Evolutionary conservation across 2,797 vertebrate genomes (phyloP), one percentile per base, ranked within the genome.

Genomic region (Limosa lapponica): DNA sequence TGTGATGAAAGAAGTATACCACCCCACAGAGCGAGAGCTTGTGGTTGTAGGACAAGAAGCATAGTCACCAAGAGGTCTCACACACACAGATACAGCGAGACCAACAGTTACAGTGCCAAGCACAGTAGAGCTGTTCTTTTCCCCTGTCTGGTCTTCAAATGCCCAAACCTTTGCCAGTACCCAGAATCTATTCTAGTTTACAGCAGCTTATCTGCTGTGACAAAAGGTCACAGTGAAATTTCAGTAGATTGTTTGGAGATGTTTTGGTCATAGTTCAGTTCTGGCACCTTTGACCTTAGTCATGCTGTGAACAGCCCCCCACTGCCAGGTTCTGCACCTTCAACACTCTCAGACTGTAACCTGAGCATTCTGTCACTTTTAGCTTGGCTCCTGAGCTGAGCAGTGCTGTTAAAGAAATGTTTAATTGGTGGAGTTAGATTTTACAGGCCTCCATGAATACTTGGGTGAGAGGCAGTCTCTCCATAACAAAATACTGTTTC

Each of bases 1-100:
- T 27, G n/a, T n/a, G 15, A 1, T 14, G 37, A 16, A 52, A 58
- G 44, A 11, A 8, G 22, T 8, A 3, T 36, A 5, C n/a, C 9
- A 32, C 11, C 16, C 39, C 10, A 1, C 39, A 5, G 39, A 32
- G 37, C 14, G 1, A 4, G 57, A 43, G n/a, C 41, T 43, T 28
- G 37, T 17, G 30, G 18, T 54, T 39, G 44, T 10, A 16, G 36
- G 11, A 30, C n/a, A 13, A 14, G 12, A 51, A 19, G 5, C 7
- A 2, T 0, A 28, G n/a, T 24, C 36, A 10, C 32, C 8, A 3
- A 19, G 24, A 25, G n/a, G 22, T 22, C 51, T 55, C 18, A 8
- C 17, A 2, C 16, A 11, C 51, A 4, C 17, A 6, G 49, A 4
- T 14, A 6, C 0, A 2, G 13, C 0, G 2, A 67, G 20, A 51